Percentiles rank a stretch among this genome's conserved stretches.
Conservation (phyloP, 2,888 invertebrate genomes). For the Abrostola triplasia region DNA sequence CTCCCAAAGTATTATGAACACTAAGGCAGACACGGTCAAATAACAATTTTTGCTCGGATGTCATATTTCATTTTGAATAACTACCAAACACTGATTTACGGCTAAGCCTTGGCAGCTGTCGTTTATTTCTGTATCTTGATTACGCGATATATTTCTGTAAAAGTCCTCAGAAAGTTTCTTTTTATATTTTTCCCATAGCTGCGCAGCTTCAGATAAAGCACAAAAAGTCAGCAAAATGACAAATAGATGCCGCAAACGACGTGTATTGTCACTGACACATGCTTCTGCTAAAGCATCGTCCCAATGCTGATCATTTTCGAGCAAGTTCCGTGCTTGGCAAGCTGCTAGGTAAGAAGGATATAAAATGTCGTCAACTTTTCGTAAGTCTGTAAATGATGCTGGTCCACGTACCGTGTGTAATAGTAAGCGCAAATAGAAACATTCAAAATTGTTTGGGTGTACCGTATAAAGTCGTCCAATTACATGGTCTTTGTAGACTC, state of each 20-base stretch:
- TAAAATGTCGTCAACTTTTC: background rate
- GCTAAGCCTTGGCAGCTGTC: slow-evolving; percentile 9
- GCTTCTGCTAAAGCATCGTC: slow-evolving; percentile 6
- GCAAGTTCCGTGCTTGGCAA: slow-evolving; percentile 5
- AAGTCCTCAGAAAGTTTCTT: slow-evolving; percentile 2
- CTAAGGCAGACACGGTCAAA: slow-evolving; percentile 33
- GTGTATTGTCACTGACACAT: slow-evolving; percentile 7
- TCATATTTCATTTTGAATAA: slow-evolving; percentile 16
- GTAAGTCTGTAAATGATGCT: slow-evolving; percentile 3
- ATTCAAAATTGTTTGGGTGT: slow-evolving; percentile 13
- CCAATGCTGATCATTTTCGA: slow-evolving; percentile 20
- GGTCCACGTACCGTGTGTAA: slow-evolving; percentile 5
- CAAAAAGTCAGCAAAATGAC: slow-evolving; percentile 17
- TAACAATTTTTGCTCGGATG: slow-evolving; percentile 15
- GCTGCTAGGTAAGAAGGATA: slow-evolving; percentile 9
- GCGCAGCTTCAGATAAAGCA: slow-evolving; percentile 1
- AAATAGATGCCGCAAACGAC: slow-evolving; percentile 8
- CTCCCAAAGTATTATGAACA: slow-evolving; percentile 31
- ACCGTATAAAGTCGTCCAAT: slow-evolving; percentile 12
- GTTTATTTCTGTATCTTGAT: slow-evolving; percentile 7
- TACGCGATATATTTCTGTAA: slow-evolving; percentile 6
- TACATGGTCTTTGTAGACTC: slow-evolving; percentile 5
- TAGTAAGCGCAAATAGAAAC: slow-evolving; percentile 13
- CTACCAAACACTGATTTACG: slow-evolving; percentile 21
- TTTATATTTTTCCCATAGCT: slow-evolving; percentile 13